Base-by-base conservation (phyloP, 2,888 invertebrate species). In the Philaethria dido region DNA sequence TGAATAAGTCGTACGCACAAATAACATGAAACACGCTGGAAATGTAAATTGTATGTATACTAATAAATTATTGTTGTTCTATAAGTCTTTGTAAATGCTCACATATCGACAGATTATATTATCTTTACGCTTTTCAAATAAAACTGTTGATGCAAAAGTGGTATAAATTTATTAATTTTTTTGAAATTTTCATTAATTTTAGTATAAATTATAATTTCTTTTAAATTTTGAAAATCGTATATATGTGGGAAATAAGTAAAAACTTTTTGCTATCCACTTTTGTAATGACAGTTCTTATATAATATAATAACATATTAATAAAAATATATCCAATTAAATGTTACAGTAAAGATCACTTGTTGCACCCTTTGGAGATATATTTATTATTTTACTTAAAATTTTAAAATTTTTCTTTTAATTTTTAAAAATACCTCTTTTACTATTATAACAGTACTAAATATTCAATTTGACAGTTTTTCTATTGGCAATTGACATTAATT, bases 51-150 rank as follows among this genome's bases (percentile, higher is more conserved):
- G 71, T 73, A 74, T 79, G 74, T 78, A 75, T 74, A 76, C 75
- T 76, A 76, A 74, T 68, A 70, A 68, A 70, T 68, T 70, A 72
- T 78, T 88, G 86, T 87, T 87, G 72, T 52, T 88, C 83, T 86
- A 33, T 4, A 86, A 84, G n/a, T 25, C 42, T 57, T 22, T 47
- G 61, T 64, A 64, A 68, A 52, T 54, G 22, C n/a, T 42, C 16
- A 57, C 57, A 57, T 57, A 57, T 57, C 57, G 22, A 22, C 42
- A 57, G 22, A 42, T 42, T 16, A 9, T n/a, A 39, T 16, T 39
- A 18, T 36, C 54, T 39, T 20, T 36, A 14, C 36, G 22, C 22
- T n/a, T 57, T 11, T 22, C n/a, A 22, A 42, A 2, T n/a, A 22
- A 9, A 57, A 13, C 13, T 33, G 50, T 50, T 16, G 4, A 16